These are phyloP conservation scores for Caenorhabditis uteleia DNA, from an alignment of 2,888 invertebrate species.

Conservation along the genomic window DNA sequence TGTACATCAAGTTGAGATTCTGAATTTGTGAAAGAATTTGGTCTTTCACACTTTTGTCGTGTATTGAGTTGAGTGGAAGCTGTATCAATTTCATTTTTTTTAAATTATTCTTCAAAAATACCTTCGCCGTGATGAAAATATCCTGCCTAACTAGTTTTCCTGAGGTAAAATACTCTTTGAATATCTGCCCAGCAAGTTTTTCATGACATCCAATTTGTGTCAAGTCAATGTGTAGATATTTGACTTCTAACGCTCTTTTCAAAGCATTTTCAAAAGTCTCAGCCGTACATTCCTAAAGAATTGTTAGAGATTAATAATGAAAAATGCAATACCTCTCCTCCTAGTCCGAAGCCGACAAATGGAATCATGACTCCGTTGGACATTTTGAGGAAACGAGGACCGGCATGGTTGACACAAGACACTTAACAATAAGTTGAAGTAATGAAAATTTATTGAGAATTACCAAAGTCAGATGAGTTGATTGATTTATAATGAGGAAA, in stretches of 20 bases:
- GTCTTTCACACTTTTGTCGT: conserved; percentile 11
- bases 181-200: conserved; percentile 76
- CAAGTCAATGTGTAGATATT: conserved; percentile 74
- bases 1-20: conserved; percentile 26
- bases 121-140: conserved; percentile 44
- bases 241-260: conserved; percentile 47
- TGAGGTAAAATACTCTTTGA: conserved; percentile 77
- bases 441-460: too few relatives aligned
- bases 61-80: conserved; percentile 27
- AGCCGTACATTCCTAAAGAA: not conserved
- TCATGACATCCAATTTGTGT: conserved; percentile 77
- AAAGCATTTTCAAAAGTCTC: conserved; percentile 14
- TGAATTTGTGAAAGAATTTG: conserved; percentile 21
- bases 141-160: conserved; percentile 72
- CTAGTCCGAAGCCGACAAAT: conserved; percentile 38
- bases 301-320: not conserved
- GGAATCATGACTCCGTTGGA: conserved; percentile 33
- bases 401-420: too few relatives aligned
- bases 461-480: too few relatives aligned
- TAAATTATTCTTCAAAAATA: not conserved
- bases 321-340: conserved; percentile 18
- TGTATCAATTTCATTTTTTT: conserved; percentile 5
- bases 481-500: too few relatives aligned
- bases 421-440: too few relatives aligned
- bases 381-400: too few relatives aligned